Base-by-base conservation (phyloP, 2,113 vertebrate species). In the Mus spicilegus region DNA sequence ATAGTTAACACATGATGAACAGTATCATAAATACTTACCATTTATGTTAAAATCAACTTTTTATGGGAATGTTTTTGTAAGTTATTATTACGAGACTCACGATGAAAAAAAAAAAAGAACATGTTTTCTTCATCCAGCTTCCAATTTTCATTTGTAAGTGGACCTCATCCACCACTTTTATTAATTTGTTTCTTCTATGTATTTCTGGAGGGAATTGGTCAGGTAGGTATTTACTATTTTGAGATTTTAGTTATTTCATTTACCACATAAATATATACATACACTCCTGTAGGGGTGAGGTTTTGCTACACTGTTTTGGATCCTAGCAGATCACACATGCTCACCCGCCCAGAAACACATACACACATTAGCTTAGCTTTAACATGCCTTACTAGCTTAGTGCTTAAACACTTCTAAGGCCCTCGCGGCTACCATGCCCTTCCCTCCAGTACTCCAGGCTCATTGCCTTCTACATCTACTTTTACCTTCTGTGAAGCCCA, bases 41-140 rank as follows among this genome's bases (percentile, higher is more conserved):
- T n/a, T 80, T 80, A 77, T 67, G 76, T 73, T 56, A 28, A 92
- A 93, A 39, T 72, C 70, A 75, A 84, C 17, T 42, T 89, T 92
- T 70, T 90, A 81, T 36, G 8, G 12, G 42, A 22, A 61, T 0
- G 54, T 7, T 56, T 94, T 85, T 85, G 9, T 17, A 67, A 92
- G 80, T 56, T 46, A 85, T 77, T 73, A 84, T 42, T 89, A 11
- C 73, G 33, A 26, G 22, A 14, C 5, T 72, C 28, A 33, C 26
- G 36, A 39, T 82, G 5, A 69, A 39, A 22, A 39, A 39, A 1
- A 49, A 49, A 49, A 49, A 49, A 49, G 49, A 49, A 77, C 36
- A 36, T 22, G 3, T 5, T 92, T 70, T 63, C 19, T n/a, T 88
- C 11, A 42, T 1, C 24, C 22, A 95, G 69, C 0, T 7, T 84